Evolutionary conservation across 2,113 vertebrate genomes (phyloP).

Genomic region (Elanus axillaris): DNA sequence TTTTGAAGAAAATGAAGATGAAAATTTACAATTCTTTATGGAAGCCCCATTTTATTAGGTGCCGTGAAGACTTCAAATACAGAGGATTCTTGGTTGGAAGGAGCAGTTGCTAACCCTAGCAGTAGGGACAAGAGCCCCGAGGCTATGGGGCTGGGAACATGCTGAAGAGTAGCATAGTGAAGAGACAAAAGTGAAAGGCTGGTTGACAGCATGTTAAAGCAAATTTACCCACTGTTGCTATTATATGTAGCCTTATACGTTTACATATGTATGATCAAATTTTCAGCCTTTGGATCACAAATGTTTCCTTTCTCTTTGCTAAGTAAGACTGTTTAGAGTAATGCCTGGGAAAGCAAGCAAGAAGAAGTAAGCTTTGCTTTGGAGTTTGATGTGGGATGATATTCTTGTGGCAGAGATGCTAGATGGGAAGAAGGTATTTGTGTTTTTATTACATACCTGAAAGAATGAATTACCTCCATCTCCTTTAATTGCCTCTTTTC

Average conservation of each 20-base stretch:
- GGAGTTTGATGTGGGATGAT: not conserved
- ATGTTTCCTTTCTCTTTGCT: not conserved
- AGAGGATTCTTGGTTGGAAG: not conserved
- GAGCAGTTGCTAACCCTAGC: conserved; percentile 25
- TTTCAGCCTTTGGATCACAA: not conserved
- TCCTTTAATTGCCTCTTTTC: not conserved
- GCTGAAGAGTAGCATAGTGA: not conserved
- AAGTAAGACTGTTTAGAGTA: not conserved
- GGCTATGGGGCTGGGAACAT: conserved; percentile 13
- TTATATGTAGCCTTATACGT: not conserved
- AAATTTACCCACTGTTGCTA: not conserved
- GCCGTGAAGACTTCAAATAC: not conserved
- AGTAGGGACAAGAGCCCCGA: conserved; percentile 4
- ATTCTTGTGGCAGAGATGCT: not conserved
- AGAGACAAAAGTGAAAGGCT: conserved; percentile 39
- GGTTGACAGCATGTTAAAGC: conserved; percentile 46
- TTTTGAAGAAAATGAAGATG: not conserved
- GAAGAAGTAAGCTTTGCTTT: not conserved
- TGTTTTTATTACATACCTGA: not conserved
- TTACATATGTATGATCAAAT: conserved; percentile 31
- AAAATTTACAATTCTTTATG: not conserved
- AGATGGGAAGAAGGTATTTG: not conserved
- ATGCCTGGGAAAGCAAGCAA: not conserved
- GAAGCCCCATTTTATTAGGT: not conserved
- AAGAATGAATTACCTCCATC: not conserved